These are phyloP conservation scores for Hippasteria phrygiana DNA, from an alignment of 53 echinoderm and acorn worm genomes.

Conservation along the genomic window DNA sequence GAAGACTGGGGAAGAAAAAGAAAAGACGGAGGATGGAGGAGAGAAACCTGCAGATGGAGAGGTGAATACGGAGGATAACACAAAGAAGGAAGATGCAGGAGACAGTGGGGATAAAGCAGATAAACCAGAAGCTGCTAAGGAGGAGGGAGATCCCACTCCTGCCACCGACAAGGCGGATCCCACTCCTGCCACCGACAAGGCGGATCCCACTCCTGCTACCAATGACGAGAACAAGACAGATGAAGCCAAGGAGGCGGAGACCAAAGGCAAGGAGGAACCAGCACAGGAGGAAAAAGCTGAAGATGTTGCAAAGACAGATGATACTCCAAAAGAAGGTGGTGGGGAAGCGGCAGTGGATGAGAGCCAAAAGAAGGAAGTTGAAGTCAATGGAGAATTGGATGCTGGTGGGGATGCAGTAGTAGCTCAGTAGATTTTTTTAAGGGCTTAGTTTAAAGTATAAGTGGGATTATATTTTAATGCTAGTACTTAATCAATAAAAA, in stretches of 20 bases:
- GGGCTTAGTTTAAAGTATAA: not conserved
- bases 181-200: constrained; percentile 16
- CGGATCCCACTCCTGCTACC: constrained; percentile 4
- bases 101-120: constrained; percentile 7
- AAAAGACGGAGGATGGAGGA: constrained; percentile 20
- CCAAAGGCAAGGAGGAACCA: constrained; percentile 37
- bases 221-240: constrained; percentile 46
- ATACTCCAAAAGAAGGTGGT: constrained; percentile 23
- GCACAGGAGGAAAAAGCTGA: not conserved
- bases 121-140: not conserved
- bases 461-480: not conserved
- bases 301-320: constrained; percentile 45
- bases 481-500: not conserved
- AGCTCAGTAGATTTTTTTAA: not conserved
- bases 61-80: constrained; percentile 20
- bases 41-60: constrained; percentile 33
- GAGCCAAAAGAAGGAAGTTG: constrained; percentile 34
- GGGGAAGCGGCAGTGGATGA: constrained; percentile 24
- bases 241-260: constrained; percentile 38
- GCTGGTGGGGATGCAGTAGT: constrained; percentile 25
- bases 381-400: constrained; percentile 35
- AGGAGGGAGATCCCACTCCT: not conserved
- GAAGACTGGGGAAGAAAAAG: not conserved
- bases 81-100: constrained; percentile 20
- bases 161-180: not conserved